Base-by-base conservation (phyloP, 2,888 invertebrate genomes). In the Epirrhoe alternata region DNA sequence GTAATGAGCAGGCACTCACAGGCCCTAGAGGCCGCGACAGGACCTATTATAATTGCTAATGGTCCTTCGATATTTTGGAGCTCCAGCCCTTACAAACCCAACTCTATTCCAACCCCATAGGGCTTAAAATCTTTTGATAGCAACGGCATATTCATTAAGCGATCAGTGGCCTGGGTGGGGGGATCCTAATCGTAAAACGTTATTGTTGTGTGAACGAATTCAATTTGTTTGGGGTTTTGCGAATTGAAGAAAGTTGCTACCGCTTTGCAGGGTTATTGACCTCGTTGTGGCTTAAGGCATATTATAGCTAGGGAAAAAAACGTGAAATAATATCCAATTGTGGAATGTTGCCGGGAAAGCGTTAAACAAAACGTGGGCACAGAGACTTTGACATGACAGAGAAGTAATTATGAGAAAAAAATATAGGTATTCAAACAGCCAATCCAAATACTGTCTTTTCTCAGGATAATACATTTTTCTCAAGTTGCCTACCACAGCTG, bases 41-140 rank as follows among this genome's bases (percentile, higher is more conserved):
- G 80, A 78, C 74, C 82, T 78, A 89, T 90, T 90, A 89, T 88
- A 90, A 90, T 90, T 90, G 89, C 88, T 90, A 89, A 90, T 90
- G 87, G 81, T 74, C 76, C 71, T 74, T 69, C 35, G 49, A 60
- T 73, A 66, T 74, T 64, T 69, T 52, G 70, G 64, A 53, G 10
- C 10, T 24, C 7, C 6, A 35, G 6, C 55, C 50, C 24, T 14
- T 14, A 12, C 35, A 64, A 61, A 68, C 53, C 51, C 59, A 49
- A 61, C 67, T 58, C 59, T 73, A 68, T 70, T 31, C 0, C 6
- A 1, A 16, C 6, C 45, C 10, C 14, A 53, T 61, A 72, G 65
- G 61, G 71, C 51, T 52, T 42, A 65, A 61, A 62, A 63, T 64
- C 31, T 24, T 6, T 58, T 14, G n/a, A 59, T 38, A 49, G 49